Evolutionary conservation across 2,113 vertebrate genomes (phyloP).

Genomic region (Gallinago undulata): DNA sequence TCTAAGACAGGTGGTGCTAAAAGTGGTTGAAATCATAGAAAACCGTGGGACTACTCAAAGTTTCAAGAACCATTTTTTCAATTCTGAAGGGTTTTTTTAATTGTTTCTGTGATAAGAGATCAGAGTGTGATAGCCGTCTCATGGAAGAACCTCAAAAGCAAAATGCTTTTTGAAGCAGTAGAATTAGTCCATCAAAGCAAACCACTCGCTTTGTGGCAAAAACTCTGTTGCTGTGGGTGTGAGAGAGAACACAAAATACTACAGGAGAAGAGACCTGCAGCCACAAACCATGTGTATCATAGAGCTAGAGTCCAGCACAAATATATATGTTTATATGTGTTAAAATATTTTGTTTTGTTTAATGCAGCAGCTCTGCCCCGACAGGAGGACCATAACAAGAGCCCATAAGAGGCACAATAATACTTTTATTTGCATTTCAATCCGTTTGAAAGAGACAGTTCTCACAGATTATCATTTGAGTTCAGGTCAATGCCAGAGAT

Average conservation of each 20-base stretch:
- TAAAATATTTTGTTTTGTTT: neutral
- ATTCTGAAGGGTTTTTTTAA: neutral
- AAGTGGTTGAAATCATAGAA: neutral
- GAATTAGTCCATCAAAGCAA: neutral
- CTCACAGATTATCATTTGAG: neutral
- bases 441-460: neutral
- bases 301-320: neutral
- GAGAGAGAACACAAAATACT: neutral
- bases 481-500: neutral
- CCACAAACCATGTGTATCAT: rapidly evolving
- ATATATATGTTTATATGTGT: neutral
- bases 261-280: neutral
- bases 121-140: neutral
- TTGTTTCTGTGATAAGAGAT: neutral
- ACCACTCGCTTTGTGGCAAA: rapidly evolving
- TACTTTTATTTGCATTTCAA: neutral
- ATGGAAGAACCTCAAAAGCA: neutral
- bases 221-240: neutral
- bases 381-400: neutral
- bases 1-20: neutral
- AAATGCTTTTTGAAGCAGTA: neutral
- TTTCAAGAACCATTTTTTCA: neutral
- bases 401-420: neutral
- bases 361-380: neutral
- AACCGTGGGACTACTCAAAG: neutral